Evolutionary conservation across 2,797 vertebrate species (phyloP), one percentile per base, ranked within the genome.

Genomic region (Zalophus californianus): DNA sequence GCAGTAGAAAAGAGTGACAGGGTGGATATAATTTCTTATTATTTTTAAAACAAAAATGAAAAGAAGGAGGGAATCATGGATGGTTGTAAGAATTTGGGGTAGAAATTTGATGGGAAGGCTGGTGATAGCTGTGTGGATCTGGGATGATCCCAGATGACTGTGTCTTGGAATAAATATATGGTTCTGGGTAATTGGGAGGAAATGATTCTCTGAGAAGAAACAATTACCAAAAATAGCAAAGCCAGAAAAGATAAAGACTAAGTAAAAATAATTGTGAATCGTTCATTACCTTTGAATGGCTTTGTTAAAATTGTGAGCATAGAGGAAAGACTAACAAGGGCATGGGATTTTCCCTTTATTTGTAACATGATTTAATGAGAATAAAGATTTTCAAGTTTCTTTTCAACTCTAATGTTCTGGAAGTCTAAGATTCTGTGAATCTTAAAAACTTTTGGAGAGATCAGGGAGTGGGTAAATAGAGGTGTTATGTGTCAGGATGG

Each of bases 11-110:
- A 85, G 79, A 90, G 29, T 23, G 38, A 80, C 8, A 68, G 1
- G 27, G 32, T 54, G 2, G 27, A 29, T 52, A 18, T 20, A 64
- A 94, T 79, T 95, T 96, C 29, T 29, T 82, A 25, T 72, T 62
- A 68, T 64, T 85, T 97, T 91, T n/a, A 70, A 70, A 52, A 41
- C 86, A 90, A 66, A 29, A 41, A 54, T 72, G 52, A 70, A 90
- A 83, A 15, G 27, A 77, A 92, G 27, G 2, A 89, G 6, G 10
- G 25, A 54, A 41, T 23, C 32, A 64, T 50, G 2, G 27, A 27
- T 64, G 3, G 7, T 54, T 72, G 75, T 85, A 52, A 66, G 58
- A 92, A 80, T 75, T 92, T 80, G 11, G 11, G 27, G 75, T 48
- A 77, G 35, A 62, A 5, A 86, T 29, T 87, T 96, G 15, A 21